Evolutionary conservation across 2,113 vertebrate species (phyloP).

Genomic region (Rhinoderma darwinii): DNA sequence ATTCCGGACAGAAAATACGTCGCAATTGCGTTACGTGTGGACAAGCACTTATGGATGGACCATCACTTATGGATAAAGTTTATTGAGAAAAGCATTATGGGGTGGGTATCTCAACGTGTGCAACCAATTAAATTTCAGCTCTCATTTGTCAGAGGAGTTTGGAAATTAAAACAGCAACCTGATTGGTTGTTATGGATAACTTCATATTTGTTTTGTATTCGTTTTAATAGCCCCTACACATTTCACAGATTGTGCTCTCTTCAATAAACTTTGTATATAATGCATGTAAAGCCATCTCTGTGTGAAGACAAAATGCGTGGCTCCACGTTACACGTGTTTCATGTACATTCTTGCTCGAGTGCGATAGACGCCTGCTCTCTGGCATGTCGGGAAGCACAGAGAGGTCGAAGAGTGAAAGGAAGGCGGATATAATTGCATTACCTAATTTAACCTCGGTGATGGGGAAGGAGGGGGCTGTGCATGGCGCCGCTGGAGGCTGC

Average conservation of each 20-base stretch:
- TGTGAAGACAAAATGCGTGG: background rate
- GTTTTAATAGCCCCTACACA: too few species aligned
- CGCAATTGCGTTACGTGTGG: too few species aligned
- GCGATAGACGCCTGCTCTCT: conserved; percentile 37
- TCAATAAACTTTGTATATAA: background rate
- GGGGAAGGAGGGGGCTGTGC: conserved; percentile 40
- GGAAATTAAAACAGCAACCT: background rate
- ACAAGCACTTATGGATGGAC: too few species aligned
- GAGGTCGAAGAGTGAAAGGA: conserved; percentile 56
- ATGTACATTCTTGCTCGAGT: conserved; percentile 24
- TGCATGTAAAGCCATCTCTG: background rate
- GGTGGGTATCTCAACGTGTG: background rate
- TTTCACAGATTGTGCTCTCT: background rate
- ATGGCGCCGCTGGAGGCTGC: conserved; percentile 36
- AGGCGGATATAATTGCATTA: conserved; percentile 58
- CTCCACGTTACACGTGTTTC: conserved; percentile 23
- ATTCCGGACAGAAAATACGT: too few species aligned
- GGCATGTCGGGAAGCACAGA: conserved; percentile 49
- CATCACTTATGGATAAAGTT: background rate
- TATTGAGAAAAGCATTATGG: background rate
- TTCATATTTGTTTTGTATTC: background rate
- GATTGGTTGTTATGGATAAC: background rate
- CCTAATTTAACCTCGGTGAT: conserved; percentile 53
- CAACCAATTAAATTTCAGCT: background rate
- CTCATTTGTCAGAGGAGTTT: background rate